Percentiles rank a stretch among this genome's conserved stretches.
Conservation (phyloP, 2,888 invertebrate species). For the Brachypalpus laphriformis region DNA sequence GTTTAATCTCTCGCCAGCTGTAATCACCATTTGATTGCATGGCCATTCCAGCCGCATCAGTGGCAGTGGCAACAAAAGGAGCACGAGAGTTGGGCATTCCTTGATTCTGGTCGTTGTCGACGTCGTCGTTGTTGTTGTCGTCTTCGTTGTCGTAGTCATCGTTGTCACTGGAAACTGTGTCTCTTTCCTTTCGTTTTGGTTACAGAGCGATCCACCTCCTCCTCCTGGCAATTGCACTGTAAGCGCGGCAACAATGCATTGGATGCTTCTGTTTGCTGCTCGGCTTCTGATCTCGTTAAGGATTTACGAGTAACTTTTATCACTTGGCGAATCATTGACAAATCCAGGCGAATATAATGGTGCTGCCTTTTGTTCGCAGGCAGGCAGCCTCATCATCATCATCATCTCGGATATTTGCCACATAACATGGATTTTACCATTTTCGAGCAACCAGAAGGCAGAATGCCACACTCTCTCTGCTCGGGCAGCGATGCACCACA, state of each 20-base stretch:
- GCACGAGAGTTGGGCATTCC: slow-evolving; percentile 66
- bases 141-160: slow-evolving; percentile 11
- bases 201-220: slow-evolving; percentile 23
- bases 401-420: slow-evolving; percentile 72
- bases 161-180: slow-evolving; percentile 55
- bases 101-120: slow-evolving; percentile 25
- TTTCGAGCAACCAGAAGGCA: slow-evolving; percentile 58
- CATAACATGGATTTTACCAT: slow-evolving; percentile 74
- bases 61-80: slow-evolving; percentile 34
- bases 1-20: slow-evolving; percentile 69
- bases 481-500: background rate
- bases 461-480: slow-evolving; percentile 46
- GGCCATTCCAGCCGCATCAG: slow-evolving; percentile 58
- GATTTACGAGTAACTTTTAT: slow-evolving; percentile 83
- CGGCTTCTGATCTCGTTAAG: slow-evolving; percentile 69
- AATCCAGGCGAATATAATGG: slow-evolving; percentile 79
- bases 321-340: slow-evolving; percentile 83
- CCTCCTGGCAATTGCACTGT: slow-evolving; percentile 10
- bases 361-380: slow-evolving; percentile 50
- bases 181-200: slow-evolving; percentile 52
- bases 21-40: slow-evolving; percentile 74
- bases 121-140: slow-evolving; percentile 5
- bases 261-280: background rate
- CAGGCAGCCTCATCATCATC: slow-evolving; percentile 63
- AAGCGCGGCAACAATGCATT: slow-evolving; percentile 77